Conservation (phyloP, 2,113 vertebrate genomes). For the Erinaceus europaeus region DNA sequence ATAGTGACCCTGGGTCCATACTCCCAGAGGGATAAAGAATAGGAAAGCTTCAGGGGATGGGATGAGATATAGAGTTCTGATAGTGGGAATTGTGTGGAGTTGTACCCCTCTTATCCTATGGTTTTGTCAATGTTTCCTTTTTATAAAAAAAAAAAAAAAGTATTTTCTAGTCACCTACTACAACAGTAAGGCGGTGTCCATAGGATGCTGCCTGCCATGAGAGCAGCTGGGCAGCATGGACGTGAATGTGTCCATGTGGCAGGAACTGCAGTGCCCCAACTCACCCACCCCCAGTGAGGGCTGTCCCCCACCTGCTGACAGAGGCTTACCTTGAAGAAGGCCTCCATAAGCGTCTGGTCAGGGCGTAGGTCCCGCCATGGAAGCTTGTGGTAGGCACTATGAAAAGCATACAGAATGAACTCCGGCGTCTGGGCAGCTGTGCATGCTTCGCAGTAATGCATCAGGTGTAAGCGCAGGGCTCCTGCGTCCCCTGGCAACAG, state of each 20-base stretch:
- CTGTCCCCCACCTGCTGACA: too few relatives aligned
- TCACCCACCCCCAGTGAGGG: too few relatives aligned
- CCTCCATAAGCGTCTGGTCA: conserved; percentile 94
- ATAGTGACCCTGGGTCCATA: too few relatives aligned
- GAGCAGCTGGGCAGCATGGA: too few relatives aligned
- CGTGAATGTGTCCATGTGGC: too few relatives aligned
- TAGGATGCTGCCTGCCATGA: not conserved
- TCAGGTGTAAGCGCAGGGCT: conserved; percentile 89
- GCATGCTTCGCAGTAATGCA: conserved; percentile 93
- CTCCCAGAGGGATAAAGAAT: too few relatives aligned
- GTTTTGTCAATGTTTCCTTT: too few relatives aligned
- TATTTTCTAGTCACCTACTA: not conserved
- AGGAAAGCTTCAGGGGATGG: too few relatives aligned
- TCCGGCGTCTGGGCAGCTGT: conserved; percentile 93
- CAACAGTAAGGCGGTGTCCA: not conserved
- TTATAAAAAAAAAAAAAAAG: not conserved
- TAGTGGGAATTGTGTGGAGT: too few relatives aligned
- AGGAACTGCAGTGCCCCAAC: too few relatives aligned
- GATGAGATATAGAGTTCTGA: too few relatives aligned
- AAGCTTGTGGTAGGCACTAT: conserved; percentile 87
- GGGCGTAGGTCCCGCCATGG: conserved; percentile 93
- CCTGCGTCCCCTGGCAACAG: conserved; percentile 90
- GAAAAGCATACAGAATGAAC: conserved; percentile 93
- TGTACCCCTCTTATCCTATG: too few relatives aligned
- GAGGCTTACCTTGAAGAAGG: conserved; percentile 98